Base-by-base conservation (phyloP, 2,888 invertebrate genomes). In the Drosophila merina region DNA sequence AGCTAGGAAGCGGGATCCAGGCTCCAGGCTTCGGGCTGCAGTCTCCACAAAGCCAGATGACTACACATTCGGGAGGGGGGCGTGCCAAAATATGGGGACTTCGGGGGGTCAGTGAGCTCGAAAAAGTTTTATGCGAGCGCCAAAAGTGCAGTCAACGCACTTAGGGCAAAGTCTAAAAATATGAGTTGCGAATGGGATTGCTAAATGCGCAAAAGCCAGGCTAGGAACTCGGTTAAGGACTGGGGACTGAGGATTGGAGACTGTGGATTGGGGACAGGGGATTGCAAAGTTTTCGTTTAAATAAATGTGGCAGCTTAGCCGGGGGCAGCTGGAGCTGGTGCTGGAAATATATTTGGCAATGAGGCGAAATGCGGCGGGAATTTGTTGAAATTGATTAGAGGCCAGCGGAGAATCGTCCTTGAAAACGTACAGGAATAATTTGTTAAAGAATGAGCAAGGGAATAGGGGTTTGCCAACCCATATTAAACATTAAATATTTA, bases 71-170 rank as follows among this genome's bases (percentile, higher is more conserved):
- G 51, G 52, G 67, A 56, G 33, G 1, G 8, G 55, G 63, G 10
- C 5, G 0, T 10, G 55, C 60, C 14, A 6, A 14, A 20, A 30
- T 44, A 25, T 9, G 48, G 25, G 1, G 12, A 7, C 5, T 56
- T 14, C 1, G 48, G 68, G 28, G 30, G 36, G 36, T 56, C 49
- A 56, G 48, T 40, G 36, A 49, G 54, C 50, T 49, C 60, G 36
- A 58, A 60, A 81, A 84, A 84, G 75, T 84, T 81, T 81, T 81
- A 80, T 75, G 81, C 67, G 45, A 50, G 70, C 78, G 58, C 72
- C 81, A 79, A 74, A 82, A 82, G 77, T 79, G 86, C 82, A 82
- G 83, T 77, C 75, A 85, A 79, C 85, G 85, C 81, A 85, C 76
- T 85, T 76, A 60, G 64, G 51, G 42, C 68, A 50, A 60, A 72